Evolutionary conservation across 2,113 vertebrate species (phyloP).

Genomic region (Accipiter cooperii): DNA sequence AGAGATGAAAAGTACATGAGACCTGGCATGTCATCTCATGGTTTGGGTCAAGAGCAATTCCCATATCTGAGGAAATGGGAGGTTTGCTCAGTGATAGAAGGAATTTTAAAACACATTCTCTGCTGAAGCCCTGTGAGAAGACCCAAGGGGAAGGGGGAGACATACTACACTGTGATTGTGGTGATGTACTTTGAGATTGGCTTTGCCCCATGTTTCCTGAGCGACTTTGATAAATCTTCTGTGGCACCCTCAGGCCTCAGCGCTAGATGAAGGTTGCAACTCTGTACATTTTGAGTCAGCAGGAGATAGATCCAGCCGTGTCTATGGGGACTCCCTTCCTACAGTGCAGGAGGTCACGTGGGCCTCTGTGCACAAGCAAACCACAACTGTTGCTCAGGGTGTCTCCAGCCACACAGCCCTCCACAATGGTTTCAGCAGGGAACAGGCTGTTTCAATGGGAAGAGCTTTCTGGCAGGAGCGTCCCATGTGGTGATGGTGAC

Average conservation of each 20-base stretch:
- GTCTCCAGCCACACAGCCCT: not conserved
- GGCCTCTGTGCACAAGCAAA: not conserved
- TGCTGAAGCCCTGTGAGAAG: not conserved
- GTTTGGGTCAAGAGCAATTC: not conserved
- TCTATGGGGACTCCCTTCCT: not conserved
- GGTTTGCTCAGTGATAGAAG: not conserved
- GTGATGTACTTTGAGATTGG: not conserved
- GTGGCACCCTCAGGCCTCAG: not conserved
- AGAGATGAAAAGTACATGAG: not conserved
- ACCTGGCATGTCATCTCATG: rapidly evolving
- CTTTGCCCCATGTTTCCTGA: not conserved
- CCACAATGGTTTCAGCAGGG: not conserved
- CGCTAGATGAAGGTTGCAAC: not conserved
- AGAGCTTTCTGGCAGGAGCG: not conserved
- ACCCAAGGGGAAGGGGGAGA: not conserved
- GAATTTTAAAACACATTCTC: not conserved
- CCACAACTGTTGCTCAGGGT: not conserved
- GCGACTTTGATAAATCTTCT: not conserved
- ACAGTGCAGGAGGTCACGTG: rapidly evolving
- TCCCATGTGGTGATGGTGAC: not conserved
- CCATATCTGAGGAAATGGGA: not conserved
- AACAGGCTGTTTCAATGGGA: not conserved
- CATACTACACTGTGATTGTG: not conserved
- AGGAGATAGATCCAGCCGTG: not conserved
- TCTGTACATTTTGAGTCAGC: not conserved